Conservation (phyloP, 2,797 vertebrate species). For the Ara ararauna region DNA sequence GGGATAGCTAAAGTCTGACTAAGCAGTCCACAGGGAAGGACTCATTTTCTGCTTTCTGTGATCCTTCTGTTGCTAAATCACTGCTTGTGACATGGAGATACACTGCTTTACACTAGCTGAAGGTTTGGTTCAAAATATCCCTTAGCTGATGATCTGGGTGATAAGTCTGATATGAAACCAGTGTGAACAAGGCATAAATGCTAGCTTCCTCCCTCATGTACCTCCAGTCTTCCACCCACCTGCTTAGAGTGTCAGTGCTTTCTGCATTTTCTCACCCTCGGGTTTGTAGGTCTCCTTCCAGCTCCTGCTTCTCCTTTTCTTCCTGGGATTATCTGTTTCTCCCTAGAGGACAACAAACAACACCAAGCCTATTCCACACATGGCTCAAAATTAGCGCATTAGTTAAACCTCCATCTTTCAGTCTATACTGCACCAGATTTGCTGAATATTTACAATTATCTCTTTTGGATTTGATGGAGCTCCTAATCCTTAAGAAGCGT, state of each 20-base stretch:
- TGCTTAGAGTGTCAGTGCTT: background rate
- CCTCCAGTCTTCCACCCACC: accelerated
- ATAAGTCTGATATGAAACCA: background rate
- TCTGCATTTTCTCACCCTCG: background rate
- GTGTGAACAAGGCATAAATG: background rate
- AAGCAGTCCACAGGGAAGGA: background rate
- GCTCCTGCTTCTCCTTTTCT: background rate
- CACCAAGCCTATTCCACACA: background rate
- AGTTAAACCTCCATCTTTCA: background rate
- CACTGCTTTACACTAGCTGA: background rate
- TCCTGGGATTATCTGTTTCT: background rate
- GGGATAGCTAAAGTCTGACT: background rate
- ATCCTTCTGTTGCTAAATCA: background rate
- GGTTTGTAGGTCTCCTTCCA: background rate
- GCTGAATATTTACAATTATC: background rate
- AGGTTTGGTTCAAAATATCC: background rate
- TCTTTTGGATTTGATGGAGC: background rate
- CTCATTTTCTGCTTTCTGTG: background rate
- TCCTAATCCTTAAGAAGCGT: background rate
- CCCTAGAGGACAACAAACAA: background rate
- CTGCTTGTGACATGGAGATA: background rate
- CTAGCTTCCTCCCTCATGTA: background rate
- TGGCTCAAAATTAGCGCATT: background rate
- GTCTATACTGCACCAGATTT: background rate
- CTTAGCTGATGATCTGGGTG: background rate